These are phyloP conservation scores for Furcula furcula DNA, from an alignment of 2,888 invertebrate species.

Conservation along the genomic window DNA sequence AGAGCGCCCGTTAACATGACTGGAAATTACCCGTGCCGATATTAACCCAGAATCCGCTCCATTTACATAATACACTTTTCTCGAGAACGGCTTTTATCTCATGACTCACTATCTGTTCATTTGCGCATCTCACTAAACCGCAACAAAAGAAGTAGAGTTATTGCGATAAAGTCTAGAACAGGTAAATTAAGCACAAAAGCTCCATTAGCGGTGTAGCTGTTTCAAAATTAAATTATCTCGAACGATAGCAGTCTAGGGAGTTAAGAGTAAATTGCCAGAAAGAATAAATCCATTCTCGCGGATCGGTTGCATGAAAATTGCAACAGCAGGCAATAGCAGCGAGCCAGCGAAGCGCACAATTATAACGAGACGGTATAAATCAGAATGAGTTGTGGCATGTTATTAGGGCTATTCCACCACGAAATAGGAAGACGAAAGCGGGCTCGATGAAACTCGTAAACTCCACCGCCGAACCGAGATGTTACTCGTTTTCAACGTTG, in stretches of 20 bases:
- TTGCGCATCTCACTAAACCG: conserved; percentile 29
- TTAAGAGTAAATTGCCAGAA: conserved; percentile 70
- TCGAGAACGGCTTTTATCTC: conserved; percentile 31
- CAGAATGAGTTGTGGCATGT: conserved; percentile 81
- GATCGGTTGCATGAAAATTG: conserved; percentile 78
- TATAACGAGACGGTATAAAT: conserved; percentile 81
- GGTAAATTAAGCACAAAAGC: conserved; percentile 48
- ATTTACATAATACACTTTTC: conserved; percentile 51
- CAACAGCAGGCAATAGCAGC: conserved; percentile 71
- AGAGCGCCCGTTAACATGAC: conserved; percentile 60
- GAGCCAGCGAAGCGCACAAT: conserved; percentile 77
- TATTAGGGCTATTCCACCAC: conserved; percentile 76
- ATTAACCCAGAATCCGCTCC: conserved; percentile 55
- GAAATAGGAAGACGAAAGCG: conserved; percentile 66
- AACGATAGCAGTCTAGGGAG: conserved; percentile 52
- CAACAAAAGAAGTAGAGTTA: conserved; percentile 35
- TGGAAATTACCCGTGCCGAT: conserved; percentile 60
- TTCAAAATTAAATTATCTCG: conserved; percentile 61
- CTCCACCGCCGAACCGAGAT: conserved; percentile 40
- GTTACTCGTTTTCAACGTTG: conserved; percentile 41
- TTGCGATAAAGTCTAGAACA: conserved; percentile 34
- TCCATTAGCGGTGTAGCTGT: conserved; percentile 48
- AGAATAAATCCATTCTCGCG: conserved; percentile 73
- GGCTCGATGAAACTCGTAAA: conserved; percentile 62
- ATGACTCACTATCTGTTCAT: conserved; percentile 32